Evolutionary conservation across 92 coral and sea anemone species (phyloP).

Genomic region (Meandrina meandrites): DNA sequence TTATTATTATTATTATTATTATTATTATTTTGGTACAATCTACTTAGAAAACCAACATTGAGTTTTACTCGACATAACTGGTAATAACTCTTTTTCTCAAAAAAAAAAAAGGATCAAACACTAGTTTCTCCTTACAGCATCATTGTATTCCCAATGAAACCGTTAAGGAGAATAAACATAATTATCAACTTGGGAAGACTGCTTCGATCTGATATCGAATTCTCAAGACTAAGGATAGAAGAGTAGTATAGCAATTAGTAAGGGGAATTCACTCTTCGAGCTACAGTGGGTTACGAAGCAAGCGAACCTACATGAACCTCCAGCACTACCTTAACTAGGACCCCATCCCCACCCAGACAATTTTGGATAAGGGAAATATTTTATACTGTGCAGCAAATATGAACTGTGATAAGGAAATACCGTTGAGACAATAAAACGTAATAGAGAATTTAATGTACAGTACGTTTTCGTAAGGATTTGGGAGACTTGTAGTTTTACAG

Average conservation of each 20-base stretch:
- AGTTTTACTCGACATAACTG: neutral
- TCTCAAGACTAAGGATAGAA: neutral
- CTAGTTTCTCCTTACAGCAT: neutral
- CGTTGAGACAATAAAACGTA: neutral
- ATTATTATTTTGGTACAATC: neutral
- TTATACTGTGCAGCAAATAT: neutral
- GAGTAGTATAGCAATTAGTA: neutral
- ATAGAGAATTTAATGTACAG: conserved; percentile 15
- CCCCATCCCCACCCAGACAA: neutral
- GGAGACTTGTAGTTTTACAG: conserved; percentile 28
- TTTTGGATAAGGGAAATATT: neutral
- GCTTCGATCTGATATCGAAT: neutral
- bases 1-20: too few species aligned
- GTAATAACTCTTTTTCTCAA: neutral
- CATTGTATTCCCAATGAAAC: neutral
- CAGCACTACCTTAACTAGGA: too few species aligned
- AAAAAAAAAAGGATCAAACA: neutral
- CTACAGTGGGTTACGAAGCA: neutral
- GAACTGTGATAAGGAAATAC: neutral
- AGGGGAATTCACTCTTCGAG: neutral
- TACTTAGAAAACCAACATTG: neutral
- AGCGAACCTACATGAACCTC: neutral
- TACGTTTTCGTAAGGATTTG: conserved; percentile 5
- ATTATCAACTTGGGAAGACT: neutral
- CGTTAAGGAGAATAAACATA: neutral